Base-by-base conservation (phyloP, 2,888 invertebrate species). In the Plutella xylostella region DNA sequence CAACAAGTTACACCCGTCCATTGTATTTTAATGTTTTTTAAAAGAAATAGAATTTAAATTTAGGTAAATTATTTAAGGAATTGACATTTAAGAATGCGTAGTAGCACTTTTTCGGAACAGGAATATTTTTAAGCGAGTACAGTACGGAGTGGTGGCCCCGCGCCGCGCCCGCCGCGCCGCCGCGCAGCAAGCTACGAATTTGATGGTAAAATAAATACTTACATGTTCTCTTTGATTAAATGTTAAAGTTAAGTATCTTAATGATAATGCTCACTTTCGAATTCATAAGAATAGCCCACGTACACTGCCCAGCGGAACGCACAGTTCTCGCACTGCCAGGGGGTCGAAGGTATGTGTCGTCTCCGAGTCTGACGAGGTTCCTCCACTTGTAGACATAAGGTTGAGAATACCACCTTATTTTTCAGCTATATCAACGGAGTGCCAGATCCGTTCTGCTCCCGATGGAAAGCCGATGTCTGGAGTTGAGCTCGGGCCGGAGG, bases 1-100 rank as follows among this genome's bases (percentile, higher is more conserved):
- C 66, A 69, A 75, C 76, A 83, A 79, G 80, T 83, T 83, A 76
- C 80, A 79, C 83, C 83, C 83, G 83, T 83, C 83, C 83, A 83
- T 79, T 77, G 79, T 80, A 69, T 69, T 45, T 73, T 72, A 80
- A 79, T 67, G 63, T 80, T 78, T 74, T 78, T 71, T 73, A 25
- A 15, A 30, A 34, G 18, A 40, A 45, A n/a, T 15, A 20, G 3
- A 39, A 39, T 40, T 68, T 73, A 72, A 71, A 74, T 71, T 72
- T 77, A 79, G 72, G 74, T 74, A 75, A 63, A 67, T 74, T 73
- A 69, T 72, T 72, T 78, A 78, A 78, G 79, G 70, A 70, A 72
- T 76, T 72, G 72, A 68, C 61, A 49, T 57, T 60, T 63, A 51
- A 51, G 43, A 69, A 65, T 33, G 33, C 19, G 17, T 76, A 75